Percentiles rank a stretch among this genome's conserved stretches.
Evolutionary conservation across 2,797 vertebrate species (phyloP).

Genomic region (Coregonus sp.): DNA sequence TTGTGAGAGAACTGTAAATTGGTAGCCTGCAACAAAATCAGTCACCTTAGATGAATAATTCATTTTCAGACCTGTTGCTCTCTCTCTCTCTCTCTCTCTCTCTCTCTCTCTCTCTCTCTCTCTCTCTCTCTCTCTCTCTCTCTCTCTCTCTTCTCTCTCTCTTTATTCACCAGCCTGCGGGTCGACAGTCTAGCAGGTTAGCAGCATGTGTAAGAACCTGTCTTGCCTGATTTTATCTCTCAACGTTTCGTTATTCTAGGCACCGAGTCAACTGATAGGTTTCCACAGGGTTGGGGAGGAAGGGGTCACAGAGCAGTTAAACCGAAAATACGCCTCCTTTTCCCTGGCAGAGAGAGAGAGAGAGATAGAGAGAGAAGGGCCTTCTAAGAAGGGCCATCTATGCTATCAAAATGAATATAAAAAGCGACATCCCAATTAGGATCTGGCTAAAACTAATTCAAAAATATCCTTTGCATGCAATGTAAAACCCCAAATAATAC

Average conservation of each 20-base stretch:
- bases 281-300: slow-evolving; percentile 47
- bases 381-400: not conserved
- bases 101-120: not conserved
- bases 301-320: slow-evolving; percentile 60
- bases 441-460: too few species aligned
- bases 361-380: slow-evolving; percentile 11
- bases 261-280: slow-evolving; percentile 53
- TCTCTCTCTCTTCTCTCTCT: slow-evolving; percentile 10
- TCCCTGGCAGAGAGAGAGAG: slow-evolving; percentile 25
- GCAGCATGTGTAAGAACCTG: slow-evolving; percentile 54
- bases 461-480: too few species aligned
- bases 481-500: too few species aligned
- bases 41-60: not conserved
- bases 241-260: slow-evolving; percentile 60
- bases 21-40: not conserved
- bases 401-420: not conserved
- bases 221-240: slow-evolving; percentile 67
- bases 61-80: not conserved
- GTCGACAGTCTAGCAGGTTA: slow-evolving; percentile 47
- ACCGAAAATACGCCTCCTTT: slow-evolving; percentile 42
- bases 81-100: not conserved
- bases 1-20: not conserved
- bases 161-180: slow-evolving; percentile 61
- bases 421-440: too few species aligned
- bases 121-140: too few species aligned